phyloP scores from a whole-genome alignment of 2,888 invertebrate genomes.

The Malthinus seriepunctatus region DNA sequence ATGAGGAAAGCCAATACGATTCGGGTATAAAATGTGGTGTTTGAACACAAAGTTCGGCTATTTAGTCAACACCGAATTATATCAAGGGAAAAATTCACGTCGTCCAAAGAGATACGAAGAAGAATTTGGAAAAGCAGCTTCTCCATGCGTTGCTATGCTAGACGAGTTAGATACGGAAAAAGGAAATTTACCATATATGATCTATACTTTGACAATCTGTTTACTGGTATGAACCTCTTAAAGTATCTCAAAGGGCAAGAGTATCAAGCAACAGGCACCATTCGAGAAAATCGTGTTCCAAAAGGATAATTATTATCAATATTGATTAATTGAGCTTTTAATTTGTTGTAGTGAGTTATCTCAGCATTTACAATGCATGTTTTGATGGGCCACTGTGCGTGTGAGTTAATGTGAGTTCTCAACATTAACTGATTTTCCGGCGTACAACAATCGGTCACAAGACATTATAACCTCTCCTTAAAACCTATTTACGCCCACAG shows the following conservation, averaged over 20 bases:
- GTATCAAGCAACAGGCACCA: neutral
- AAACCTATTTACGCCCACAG: too few species aligned
- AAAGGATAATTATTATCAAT: too few species aligned
- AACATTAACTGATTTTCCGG: too few species aligned
- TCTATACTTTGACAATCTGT: neutral
- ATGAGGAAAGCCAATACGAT: conserved; percentile 37
- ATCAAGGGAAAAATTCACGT: conserved; percentile 17
- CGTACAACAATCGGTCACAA: too few species aligned
- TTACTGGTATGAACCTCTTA: neutral
- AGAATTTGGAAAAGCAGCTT: neutral
- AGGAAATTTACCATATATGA: neutral
- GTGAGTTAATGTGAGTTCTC: too few species aligned
- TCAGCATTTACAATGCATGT: too few species aligned
- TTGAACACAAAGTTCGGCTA: conserved; percentile 18
- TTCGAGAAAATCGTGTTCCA: neutral
- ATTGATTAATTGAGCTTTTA: too few species aligned
- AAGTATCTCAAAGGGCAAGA: neutral
- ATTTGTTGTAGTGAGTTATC: too few species aligned
- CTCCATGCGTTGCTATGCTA: neutral
- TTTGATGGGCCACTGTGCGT: too few species aligned
- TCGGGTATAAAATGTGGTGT: conserved; percentile 38
- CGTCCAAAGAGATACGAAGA: neutral
- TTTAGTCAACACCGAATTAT: conserved; percentile 9
- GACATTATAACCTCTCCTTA: too few species aligned
- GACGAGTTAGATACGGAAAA: neutral